Percentiles rank a stretch among this genome's conserved stretches.
Evolutionary conservation across 37 sponge, comb jelly and placozoan species (phyloP).

Genomic region (Aplysina aerophoba): DNA sequence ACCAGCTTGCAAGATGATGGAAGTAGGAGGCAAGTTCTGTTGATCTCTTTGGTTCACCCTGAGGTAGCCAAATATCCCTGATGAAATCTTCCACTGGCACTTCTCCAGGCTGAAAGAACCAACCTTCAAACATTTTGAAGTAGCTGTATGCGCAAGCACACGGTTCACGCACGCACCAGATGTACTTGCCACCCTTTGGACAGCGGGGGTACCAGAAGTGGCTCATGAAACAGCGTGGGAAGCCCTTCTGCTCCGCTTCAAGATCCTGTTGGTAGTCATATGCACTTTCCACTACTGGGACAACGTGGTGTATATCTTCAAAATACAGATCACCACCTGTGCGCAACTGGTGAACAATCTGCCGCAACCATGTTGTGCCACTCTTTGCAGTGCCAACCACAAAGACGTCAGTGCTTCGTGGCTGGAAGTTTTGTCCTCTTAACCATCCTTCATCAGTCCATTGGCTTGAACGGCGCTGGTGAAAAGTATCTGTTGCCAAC

Average conservation of each 20-base stretch:
- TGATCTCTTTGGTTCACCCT: not conserved
- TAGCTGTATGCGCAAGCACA: too few species aligned
- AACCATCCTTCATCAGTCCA: not conserved
- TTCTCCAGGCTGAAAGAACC: too few species aligned
- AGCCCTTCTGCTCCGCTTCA: not conserved
- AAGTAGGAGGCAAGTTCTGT: not conserved
- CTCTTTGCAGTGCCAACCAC: too few species aligned
- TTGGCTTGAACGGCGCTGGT: not conserved
- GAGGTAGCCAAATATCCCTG: too few species aligned
- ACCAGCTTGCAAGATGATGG: constrained; percentile 34
- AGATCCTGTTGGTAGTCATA: too few species aligned
- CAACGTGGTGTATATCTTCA: too few species aligned
- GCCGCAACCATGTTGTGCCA: too few species aligned
- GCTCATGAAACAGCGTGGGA: constrained; percentile 13
- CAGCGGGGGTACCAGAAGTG: constrained; percentile 1
- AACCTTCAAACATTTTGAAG: too few species aligned
- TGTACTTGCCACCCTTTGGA: constrained; percentile 9
- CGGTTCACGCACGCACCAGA: not conserved
- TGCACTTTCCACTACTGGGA: too few species aligned
- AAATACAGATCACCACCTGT: too few species aligned
- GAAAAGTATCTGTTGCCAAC: not conserved
- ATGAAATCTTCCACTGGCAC: too few species aligned
- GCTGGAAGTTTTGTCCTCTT: not conserved
- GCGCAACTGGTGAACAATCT: too few species aligned
- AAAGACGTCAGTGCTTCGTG: not conserved